Evolutionary conservation across 2,113 vertebrate genomes (phyloP).

Genomic region (Galbula dea): DNA sequence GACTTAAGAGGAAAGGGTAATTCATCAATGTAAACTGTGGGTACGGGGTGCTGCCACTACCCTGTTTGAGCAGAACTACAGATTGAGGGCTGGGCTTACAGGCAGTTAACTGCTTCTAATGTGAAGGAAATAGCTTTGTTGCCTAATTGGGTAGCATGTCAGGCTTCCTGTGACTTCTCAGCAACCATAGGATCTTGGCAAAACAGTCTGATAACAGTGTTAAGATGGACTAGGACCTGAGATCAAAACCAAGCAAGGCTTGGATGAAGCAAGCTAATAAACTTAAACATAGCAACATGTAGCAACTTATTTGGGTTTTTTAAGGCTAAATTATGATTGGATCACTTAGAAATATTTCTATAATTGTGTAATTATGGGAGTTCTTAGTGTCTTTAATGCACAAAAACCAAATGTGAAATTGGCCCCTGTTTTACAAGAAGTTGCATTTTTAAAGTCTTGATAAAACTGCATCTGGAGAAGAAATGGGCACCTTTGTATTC

Average conservation of each 20-base stretch:
- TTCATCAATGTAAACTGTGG: neutral
- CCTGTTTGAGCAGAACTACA: neutral
- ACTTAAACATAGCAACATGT: neutral
- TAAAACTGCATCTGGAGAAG: slow-evolving; percentile 22
- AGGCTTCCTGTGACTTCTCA: neutral
- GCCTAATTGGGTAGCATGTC: neutral
- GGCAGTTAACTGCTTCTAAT: neutral
- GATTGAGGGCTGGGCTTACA: neutral
- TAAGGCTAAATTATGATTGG: neutral
- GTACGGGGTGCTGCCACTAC: neutral
- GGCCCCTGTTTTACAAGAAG: neutral
- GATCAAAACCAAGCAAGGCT: neutral
- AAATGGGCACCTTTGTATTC: neutral
- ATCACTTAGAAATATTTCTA: neutral
- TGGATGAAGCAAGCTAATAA: neutral
- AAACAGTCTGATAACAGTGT: neutral
- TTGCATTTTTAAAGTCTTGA: neutral
- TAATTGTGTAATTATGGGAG: neutral
- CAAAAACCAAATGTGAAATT: neutral
- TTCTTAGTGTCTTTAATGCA: neutral
- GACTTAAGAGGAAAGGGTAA: neutral
- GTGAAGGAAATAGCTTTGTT: neutral
- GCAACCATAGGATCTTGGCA: fast-evolving
- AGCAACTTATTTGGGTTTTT: neutral
- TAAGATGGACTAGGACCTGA: neutral